phyloP scores from a whole-genome alignment of 2,888 invertebrate genomes.

The Eurois occulta region DNA sequence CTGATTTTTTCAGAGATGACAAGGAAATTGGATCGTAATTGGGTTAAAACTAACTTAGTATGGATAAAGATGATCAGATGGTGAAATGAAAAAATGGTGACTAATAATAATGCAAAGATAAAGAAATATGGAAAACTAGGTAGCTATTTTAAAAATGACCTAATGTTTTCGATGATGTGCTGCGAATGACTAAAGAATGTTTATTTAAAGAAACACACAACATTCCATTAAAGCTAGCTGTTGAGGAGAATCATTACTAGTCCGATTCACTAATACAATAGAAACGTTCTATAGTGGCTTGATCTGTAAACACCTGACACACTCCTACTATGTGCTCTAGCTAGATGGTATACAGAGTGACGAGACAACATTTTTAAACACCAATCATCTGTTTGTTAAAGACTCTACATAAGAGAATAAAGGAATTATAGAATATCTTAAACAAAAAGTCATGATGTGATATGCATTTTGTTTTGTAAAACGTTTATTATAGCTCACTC shows the following conservation, averaged over 20 bases:
- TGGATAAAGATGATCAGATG: not conserved
- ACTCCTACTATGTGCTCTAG: not conserved
- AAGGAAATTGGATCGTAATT: constrained; percentile 2
- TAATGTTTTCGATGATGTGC: not conserved
- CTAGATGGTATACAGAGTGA: not conserved
- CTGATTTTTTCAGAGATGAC: not conserved
- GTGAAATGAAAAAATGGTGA: not conserved
- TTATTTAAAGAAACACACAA: too few species aligned
- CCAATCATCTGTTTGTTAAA: not conserved
- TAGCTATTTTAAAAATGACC: not conserved
- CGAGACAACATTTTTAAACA: not conserved
- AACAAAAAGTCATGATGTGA: not conserved
- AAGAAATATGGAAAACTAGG: not conserved
- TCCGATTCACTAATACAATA: constrained; percentile 16
- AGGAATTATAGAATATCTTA: not conserved
- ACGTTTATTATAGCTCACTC: not conserved
- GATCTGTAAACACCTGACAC: not conserved
- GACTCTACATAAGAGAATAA: not conserved
- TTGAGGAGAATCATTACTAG: not conserved
- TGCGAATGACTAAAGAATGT: not conserved
- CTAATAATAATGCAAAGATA: not conserved
- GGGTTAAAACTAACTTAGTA: too few species aligned
- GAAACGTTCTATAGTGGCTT: not conserved
- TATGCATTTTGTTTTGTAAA: not conserved
- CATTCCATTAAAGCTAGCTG: too few species aligned